Evolutionary conservation across 2,113 vertebrate genomes (phyloP).

Genomic region (Paedocypris sp.): DNA sequence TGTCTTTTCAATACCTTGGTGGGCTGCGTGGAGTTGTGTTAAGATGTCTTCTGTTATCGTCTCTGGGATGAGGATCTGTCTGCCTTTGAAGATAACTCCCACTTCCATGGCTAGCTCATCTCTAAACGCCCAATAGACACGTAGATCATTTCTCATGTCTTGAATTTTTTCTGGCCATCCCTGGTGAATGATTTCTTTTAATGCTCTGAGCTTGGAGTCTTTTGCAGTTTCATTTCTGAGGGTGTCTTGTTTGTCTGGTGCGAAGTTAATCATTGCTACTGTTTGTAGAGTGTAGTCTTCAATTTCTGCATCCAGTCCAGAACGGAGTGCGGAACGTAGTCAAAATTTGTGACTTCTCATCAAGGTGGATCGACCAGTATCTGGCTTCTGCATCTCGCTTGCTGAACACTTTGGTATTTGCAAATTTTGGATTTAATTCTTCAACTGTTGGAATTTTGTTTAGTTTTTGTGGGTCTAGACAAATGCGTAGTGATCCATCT

Average conservation of each 20-base stretch:
- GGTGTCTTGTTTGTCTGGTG: neutral
- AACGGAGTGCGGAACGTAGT: conserved; percentile 7
- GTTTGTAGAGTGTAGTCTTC: neutral
- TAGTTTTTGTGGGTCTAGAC: neutral
- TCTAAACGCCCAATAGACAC: neutral
- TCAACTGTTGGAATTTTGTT: conserved; percentile 14
- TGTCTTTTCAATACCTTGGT: conserved; percentile 10
- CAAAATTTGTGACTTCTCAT: conserved; percentile 12
- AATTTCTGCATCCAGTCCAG: neutral
- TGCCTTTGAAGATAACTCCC: conserved; percentile 10
- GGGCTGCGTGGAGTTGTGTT: neutral
- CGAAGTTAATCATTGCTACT: neutral
- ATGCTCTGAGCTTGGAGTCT: neutral
- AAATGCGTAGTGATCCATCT: neutral
- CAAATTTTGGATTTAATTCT: conserved; percentile 18
- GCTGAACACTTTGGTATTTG: conserved; percentile 13
- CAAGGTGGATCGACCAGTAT: conserved; percentile 23
- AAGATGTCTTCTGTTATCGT: neutral
- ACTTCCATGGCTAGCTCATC: conserved; percentile 13
- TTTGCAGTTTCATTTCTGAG: neutral
- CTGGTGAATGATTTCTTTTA: conserved; percentile 1
- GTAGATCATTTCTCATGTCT: neutral
- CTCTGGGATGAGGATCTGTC: conserved; percentile 1
- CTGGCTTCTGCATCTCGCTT: conserved; percentile 17
- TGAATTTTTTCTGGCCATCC: neutral